phyloP scores from a whole-genome alignment of 2,797 vertebrate species.

The Oreortyx pictus region DNA sequence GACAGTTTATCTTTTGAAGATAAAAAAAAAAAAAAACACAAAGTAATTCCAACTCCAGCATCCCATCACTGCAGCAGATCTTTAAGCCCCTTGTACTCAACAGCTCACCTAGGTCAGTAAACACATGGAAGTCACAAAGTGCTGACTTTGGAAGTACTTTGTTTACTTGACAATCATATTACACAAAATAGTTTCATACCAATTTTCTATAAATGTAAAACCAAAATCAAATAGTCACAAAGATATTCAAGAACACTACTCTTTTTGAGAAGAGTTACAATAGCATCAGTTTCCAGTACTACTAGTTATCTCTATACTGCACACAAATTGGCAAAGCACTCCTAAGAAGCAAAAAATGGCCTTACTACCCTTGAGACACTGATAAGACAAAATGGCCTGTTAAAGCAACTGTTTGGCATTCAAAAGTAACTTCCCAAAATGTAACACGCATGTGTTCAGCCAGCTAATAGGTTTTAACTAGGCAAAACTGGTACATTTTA shows the following conservation, averaged over 20 bases:
- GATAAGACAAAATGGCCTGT: neutral
- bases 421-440: constrained; percentile 7
- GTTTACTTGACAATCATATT: neutral
- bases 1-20: neutral
- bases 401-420: neutral
- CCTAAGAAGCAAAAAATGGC: neutral
- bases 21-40: neutral
- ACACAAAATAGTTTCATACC: neutral
- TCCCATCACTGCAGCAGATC: rapidly evolving
- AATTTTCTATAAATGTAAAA: neutral
- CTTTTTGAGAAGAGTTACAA: neutral
- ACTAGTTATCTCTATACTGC: neutral
- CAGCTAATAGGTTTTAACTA: constrained; percentile 24
- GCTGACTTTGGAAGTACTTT: neutral
- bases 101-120: neutral
- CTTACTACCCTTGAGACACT: neutral
- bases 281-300: neutral
- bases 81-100: neutral
- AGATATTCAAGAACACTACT: neutral
- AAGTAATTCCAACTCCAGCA: neutral
- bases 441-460: neutral
- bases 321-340: neutral
- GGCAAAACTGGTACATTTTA: neutral
- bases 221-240: neutral
- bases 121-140: rapidly evolving